Base-by-base conservation (phyloP, 2,797 vertebrate species). In the Leptatherina wallacei region DNA sequence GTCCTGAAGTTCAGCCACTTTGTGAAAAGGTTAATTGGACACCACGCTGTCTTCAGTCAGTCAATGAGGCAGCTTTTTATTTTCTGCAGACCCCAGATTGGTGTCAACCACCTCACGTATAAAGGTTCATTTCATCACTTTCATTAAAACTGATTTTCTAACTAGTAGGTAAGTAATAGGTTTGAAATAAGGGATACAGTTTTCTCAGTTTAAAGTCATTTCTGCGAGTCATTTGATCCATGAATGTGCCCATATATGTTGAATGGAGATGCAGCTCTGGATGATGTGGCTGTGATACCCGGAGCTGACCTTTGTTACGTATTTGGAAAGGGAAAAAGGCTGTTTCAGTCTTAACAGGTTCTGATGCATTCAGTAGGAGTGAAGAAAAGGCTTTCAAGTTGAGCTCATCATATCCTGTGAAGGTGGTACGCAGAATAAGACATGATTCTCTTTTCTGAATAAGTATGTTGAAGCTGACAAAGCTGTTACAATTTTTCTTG, bases 1-100 rank as follows among this genome's bases (percentile, higher is more conserved):
- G 27, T 64, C 36, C 18, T 58, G 30, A 65, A 66, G 30, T 73
- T 73, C n/a, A 77, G 40, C 13, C 56, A 35, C 51, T 63, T 64
- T 42, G 65, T 70, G 32, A 59, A 62, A 82, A 76, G 47, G 68
- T 77, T 77, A 77, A 85, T 77, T 74, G 73, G 80, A 82, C 33
- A 51, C 11, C 58, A 61, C 29, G 54, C 52, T 68, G 42, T 27
- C n/a, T 57, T 80, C 55, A 65, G 32, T 80, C 55, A 63, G 32
- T 77, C 47, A 62, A 18, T 6, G 0, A 38, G 1, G 47, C 3
- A 69, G 3, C 44, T 47, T 54, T 61, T 32, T 22, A 36, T 35
- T 40, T 33, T 27, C 2, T 42, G 22, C 35, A 59, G 7, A 42
- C 70, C 29, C 24, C n/a, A 65, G 27, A 49, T 4, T 69, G 40